These are phyloP conservation scores for Bombylius major DNA, from an alignment of 2,888 invertebrate species.

Conservation along the genomic window DNA sequence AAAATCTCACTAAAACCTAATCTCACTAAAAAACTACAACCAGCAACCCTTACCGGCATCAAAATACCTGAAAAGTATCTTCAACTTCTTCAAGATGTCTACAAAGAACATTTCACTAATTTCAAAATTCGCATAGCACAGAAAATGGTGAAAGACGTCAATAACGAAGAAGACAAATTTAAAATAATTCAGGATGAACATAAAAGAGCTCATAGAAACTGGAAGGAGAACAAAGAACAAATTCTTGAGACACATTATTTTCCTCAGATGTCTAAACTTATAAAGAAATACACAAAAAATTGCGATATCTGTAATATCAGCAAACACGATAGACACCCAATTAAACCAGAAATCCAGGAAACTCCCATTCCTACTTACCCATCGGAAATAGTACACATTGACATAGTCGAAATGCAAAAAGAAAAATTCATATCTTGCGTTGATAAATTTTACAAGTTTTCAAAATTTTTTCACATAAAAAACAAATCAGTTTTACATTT, in stretches of 20 bases:
- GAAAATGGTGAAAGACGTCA: too few species aligned
- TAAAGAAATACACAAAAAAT: neutral
- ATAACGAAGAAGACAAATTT: too few species aligned
- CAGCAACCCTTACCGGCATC: too few species aligned
- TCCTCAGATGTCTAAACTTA: neutral
- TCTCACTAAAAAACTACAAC: neutral
- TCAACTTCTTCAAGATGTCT: too few species aligned
- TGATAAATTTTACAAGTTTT: neutral
- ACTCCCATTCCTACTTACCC: neutral
- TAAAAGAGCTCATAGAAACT: too few species aligned
- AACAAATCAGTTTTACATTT: neutral
- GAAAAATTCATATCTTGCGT: neutral
- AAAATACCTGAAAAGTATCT: too few species aligned
- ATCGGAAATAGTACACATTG: neutral
- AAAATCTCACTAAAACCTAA: too few species aligned
- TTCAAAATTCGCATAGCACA: too few species aligned
- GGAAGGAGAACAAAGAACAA: too few species aligned
- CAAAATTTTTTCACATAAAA: neutral
- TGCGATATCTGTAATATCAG: neutral
- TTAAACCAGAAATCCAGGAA: neutral
- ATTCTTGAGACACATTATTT: neutral
- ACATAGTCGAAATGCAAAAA: neutral
- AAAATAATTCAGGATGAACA: too few species aligned
- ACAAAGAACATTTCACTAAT: too few species aligned
- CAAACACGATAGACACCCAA: neutral